phyloP scores from a whole-genome alignment of 2,797 vertebrate species.

The Falco rusticolus region DNA sequence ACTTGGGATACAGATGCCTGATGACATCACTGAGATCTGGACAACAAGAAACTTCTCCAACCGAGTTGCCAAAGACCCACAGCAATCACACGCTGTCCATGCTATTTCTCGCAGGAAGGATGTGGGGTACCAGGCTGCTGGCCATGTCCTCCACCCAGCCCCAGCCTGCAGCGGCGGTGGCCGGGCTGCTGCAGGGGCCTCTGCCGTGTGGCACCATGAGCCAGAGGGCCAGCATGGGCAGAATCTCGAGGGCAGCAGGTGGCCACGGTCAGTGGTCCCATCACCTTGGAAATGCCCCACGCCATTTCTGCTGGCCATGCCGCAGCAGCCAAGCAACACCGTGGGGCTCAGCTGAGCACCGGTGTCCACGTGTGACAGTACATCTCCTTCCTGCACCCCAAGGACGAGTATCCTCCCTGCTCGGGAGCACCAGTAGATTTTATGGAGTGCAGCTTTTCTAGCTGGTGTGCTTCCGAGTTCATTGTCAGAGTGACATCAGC shows the following conservation, averaged over 20 bases:
- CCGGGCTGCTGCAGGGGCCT: not conserved
- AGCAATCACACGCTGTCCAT: accelerated
- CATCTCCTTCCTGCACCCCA: not conserved
- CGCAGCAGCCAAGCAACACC: accelerated
- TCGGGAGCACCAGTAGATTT: not conserved
- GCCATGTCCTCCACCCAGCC: not conserved
- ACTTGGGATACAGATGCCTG: not conserved
- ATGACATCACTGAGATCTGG: not conserved
- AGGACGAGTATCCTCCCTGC: not conserved
- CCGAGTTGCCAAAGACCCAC: accelerated
- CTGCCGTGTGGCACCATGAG: accelerated
- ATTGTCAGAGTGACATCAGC: conserved; percentile 22
- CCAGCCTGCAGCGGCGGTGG: not conserved
- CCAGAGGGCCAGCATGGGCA: accelerated
- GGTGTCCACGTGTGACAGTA: not conserved
- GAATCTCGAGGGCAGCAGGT: not conserved
- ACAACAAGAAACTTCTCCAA: not conserved
- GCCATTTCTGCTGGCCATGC: not conserved
- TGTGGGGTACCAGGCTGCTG: not conserved
- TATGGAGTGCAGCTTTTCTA: not conserved
- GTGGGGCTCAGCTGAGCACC: not conserved
- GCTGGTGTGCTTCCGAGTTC: not conserved
- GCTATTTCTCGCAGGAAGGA: not conserved
- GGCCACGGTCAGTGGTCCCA: no score
- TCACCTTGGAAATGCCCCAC: not conserved